Conservation (phyloP, 92 coral and sea anemone genomes). For the Blastomussa wellsi region DNA sequence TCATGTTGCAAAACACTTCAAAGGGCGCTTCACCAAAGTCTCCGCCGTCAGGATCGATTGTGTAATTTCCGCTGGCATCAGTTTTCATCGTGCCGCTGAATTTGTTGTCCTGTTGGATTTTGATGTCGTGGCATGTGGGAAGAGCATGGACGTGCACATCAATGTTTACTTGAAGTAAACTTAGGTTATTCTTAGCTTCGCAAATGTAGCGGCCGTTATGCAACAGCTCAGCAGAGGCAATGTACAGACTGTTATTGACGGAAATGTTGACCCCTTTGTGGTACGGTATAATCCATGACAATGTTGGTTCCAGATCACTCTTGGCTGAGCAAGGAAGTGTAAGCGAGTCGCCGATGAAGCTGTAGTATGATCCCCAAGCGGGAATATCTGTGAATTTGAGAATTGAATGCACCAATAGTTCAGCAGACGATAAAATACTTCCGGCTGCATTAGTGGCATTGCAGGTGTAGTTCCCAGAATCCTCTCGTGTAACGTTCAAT, state of each 20-base stretch:
- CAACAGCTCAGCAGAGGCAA: conserved; percentile 4
- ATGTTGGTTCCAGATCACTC: not conserved
- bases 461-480: conserved; percentile 27
- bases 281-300: not conserved
- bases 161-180: not conserved
- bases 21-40: not conserved
- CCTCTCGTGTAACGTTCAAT: not conserved
- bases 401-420: conserved; percentile 2
- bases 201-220: conserved; percentile 9
- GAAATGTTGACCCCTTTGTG: not conserved
- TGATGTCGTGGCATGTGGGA: conserved; percentile 10
- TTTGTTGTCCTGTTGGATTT: not conserved
- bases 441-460: not conserved
- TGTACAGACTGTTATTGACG: not conserved
- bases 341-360: conserved; percentile 16
- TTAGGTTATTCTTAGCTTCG: not conserved
- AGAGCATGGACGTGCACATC: not conserved
- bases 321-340: conserved; percentile 9
- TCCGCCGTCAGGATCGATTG: conserved; percentile 29
- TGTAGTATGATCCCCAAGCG: not conserved
- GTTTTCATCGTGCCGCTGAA: not conserved
- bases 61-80: conserved; percentile 22
- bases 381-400: conserved; percentile 1
- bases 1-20: conserved; percentile 36
- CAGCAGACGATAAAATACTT: not conserved